A percentile compares a stretch with the other conserved stretches of the same genome.
Conservation (phyloP, 2,888 invertebrate species). For the Spicauda simplicius region DNA sequence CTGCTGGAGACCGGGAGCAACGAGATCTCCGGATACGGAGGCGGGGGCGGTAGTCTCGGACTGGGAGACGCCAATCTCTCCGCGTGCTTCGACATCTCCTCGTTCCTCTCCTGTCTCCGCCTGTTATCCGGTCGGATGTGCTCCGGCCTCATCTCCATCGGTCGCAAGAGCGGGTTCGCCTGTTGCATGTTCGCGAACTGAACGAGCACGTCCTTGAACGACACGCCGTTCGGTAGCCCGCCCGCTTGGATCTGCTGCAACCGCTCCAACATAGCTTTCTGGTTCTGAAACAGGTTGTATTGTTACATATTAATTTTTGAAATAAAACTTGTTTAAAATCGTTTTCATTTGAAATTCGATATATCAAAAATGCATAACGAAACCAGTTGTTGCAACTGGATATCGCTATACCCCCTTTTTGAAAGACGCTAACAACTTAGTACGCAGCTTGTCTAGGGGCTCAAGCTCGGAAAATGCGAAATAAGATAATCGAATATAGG, state of each 20-base stretch:
- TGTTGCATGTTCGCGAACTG: constrained; percentile 88
- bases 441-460: no score
- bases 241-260: constrained; percentile 79
- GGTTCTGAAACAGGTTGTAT: constrained; percentile 62
- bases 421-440: no score
- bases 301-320: no score
- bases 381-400: no score
- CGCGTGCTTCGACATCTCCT: constrained; percentile 58
- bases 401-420: no score
- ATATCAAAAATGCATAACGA: no score
- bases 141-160: constrained; percentile 66
- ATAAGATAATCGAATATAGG: no score
- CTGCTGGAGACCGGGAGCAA: constrained; percentile 87
- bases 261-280: constrained; percentile 77
- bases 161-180: constrained; percentile 62
- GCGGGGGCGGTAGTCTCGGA: constrained; percentile 84
- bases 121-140: constrained; percentile 63
- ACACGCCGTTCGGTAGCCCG: constrained; percentile 73
- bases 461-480: no score
- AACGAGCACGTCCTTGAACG: constrained; percentile 90
- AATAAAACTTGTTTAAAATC: no score
- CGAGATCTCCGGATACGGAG: constrained; percentile 91
- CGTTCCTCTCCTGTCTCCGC: constrained; percentile 56
- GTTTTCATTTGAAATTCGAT: no score
- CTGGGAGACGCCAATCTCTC: constrained; percentile 68